Percentiles rank a stretch among this genome's conserved stretches.
phyloP scores from a whole-genome alignment of 37 sponge, comb jelly and placozoan genomes.

The Diacarnus erythraeanus region DNA sequence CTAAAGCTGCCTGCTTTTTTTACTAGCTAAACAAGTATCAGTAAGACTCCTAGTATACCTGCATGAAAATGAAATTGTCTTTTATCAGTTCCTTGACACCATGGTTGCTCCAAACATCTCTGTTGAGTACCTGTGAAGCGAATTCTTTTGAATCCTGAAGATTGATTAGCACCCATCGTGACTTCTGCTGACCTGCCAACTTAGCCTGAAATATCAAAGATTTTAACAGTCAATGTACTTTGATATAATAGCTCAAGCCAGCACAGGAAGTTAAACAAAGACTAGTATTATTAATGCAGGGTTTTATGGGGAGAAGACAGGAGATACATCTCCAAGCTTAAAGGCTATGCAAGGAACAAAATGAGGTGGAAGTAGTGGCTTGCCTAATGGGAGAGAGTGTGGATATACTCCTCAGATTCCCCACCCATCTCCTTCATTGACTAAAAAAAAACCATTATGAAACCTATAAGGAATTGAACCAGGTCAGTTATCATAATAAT shows the following conservation, averaged over 20 bases:
- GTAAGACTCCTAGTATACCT: conserved; percentile 66
- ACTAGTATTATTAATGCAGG: not conserved
- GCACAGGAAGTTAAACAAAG: not conserved
- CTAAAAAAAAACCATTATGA: too few species aligned
- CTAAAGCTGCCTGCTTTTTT: not conserved
- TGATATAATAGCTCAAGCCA: not conserved
- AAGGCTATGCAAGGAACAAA: too few species aligned
- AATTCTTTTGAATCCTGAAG: conserved; percentile 83
- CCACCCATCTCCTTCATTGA: too few species aligned
- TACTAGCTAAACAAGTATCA: too few species aligned
- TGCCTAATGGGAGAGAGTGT: too few species aligned
- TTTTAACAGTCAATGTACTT: not conserved
- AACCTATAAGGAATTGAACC: too few species aligned
- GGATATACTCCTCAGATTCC: too few species aligned
- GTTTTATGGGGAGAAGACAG: too few species aligned
- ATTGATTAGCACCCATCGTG: conserved; percentile 82
- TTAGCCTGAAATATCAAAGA: conserved; percentile 47
- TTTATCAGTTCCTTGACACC: conserved; percentile 47
- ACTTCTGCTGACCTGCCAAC: conserved; percentile 20
- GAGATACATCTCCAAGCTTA: too few species aligned
- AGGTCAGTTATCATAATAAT: too few species aligned
- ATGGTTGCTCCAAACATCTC: conserved; percentile 86
- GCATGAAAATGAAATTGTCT: conserved; percentile 75
- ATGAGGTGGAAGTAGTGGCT: too few species aligned
- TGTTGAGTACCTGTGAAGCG: conserved; percentile 77